phyloP scores from a whole-genome alignment of 2,113 vertebrate genomes.

The Trematomus loennbergii region DNA sequence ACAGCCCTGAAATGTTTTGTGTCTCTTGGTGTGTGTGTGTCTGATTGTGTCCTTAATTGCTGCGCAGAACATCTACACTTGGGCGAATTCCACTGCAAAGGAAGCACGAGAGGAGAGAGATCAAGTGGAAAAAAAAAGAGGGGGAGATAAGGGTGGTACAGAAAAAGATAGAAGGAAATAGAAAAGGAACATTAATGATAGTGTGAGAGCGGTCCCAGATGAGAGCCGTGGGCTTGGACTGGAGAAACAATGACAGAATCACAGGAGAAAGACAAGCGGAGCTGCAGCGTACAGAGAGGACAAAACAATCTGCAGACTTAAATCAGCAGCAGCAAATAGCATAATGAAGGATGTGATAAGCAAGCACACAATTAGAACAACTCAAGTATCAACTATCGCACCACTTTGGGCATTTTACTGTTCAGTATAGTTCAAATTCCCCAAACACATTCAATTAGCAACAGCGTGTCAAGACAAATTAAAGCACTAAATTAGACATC shows the following conservation, averaged over 20 bases:
- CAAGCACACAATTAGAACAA: slow-evolving; percentile 1
- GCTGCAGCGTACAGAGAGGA: too few relatives aligned
- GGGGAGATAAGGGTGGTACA: not conserved
- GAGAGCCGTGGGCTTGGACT: slow-evolving; percentile 14
- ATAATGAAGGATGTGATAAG: slow-evolving; percentile 12
- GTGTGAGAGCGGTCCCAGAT: slow-evolving; percentile 7
- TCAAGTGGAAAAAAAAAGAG: not conserved
- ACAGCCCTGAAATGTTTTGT: slow-evolving; percentile 44
- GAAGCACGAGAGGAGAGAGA: not conserved
- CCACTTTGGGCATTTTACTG: not conserved
- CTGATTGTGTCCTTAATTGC: slow-evolving; percentile 46
- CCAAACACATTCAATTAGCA: not conserved
- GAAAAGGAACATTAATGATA: slow-evolving; percentile 14
- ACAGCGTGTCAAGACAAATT: not conserved
- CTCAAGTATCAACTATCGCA: not conserved
- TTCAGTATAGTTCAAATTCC: not conserved
- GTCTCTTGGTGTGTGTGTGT: slow-evolving; percentile 30
- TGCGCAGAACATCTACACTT: slow-evolving; percentile 40
- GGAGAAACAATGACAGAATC: slow-evolving; percentile 28
- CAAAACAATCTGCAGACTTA: not conserved
- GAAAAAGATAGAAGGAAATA: not conserved
- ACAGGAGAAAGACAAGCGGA: slow-evolving; percentile 1
- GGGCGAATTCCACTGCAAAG: slow-evolving; percentile 48
- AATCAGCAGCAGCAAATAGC: slow-evolving; percentile 6
- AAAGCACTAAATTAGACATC: not conserved